phyloP scores from a whole-genome alignment of 2,113 vertebrate species.

The Tautogolabrus adspersus region DNA sequence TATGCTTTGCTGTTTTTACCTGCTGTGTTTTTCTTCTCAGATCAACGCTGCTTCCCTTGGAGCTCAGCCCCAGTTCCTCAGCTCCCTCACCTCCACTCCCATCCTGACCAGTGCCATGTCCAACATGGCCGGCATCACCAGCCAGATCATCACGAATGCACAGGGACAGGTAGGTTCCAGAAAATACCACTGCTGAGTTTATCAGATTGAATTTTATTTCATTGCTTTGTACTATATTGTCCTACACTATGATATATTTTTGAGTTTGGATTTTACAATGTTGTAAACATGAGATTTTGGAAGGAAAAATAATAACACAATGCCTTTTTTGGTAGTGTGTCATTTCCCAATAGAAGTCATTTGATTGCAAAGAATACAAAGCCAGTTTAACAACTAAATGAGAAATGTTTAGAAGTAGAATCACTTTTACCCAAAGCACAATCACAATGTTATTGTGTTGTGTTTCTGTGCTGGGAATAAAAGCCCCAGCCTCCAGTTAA shows the following conservation, averaged over 20 bases:
- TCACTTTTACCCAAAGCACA: neutral
- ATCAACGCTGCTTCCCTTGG: conserved; percentile 91
- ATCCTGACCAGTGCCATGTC: conserved; percentile 90
- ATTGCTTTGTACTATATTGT: neutral
- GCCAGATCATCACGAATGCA: conserved; percentile 94
- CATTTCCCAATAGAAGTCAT: neutral
- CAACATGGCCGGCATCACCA: conserved; percentile 90
- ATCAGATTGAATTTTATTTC: no score
- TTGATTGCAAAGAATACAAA: neutral
- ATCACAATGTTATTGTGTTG: conserved; percentile 7
- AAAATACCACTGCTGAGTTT: neutral
- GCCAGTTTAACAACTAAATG: neutral
- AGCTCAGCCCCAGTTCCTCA: conserved; percentile 92
- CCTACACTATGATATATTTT: neutral
- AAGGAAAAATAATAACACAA: no score
- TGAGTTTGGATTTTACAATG: neutral
- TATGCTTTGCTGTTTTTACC: neutral
- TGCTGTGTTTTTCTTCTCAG: conserved; percentile 73
- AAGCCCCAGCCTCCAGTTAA: conserved; percentile 3
- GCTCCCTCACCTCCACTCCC: conserved; percentile 90
- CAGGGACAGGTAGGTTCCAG: conserved; percentile 91
- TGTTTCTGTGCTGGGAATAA: conserved; percentile 2
- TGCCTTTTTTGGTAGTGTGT: neutral
- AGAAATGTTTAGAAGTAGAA: neutral
- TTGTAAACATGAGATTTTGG: neutral